Evolutionary conservation across 2,113 vertebrate genomes (phyloP), one percentile per base, ranked within the genome.

Genomic region (Asarcornis scutulata): DNA sequence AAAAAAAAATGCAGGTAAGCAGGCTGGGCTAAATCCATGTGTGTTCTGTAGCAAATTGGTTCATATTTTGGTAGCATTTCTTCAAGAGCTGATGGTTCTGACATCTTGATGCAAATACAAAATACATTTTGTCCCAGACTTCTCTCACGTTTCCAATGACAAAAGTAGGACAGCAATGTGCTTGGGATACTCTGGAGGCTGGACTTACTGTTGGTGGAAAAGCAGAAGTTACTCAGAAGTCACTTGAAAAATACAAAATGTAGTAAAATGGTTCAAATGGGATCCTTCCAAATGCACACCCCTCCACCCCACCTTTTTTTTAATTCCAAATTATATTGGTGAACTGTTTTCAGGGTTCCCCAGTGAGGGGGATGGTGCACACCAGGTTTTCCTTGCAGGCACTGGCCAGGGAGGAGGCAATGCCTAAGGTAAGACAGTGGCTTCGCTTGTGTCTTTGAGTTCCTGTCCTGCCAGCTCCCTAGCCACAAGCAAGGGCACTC

Each of bases 351-450:
- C 22, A 83, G n/a, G 64, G 13, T 22, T 13, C 25, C 11, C 13
- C 60, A 66, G 17, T 1, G 2, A 69, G 32, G 15, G 56, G 31
- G 21, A 13, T 23, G 22, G 12, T 42, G 17, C 10, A 29, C 1
- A 8, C 16, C 34, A 31, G 38, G 20, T 74, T 91, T 87, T 53
- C 34, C 55, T 60, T 44, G 42, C 58, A 68, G 22, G 52, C 52
- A 17, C 83, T 68, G 42, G 26, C 53, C 63, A 38, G 5, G 1
- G 42, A 20, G n/a, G 42, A 83, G n/a, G 12, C 13, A 3, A 10
- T 22, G 1, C 0, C 0, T 40, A 7, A 48, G 36, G 79, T 2
- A 72, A 60, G 58, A 68, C 4, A 2, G 9, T 1, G 1, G 42
- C 83, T 71, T n/a, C 7, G 10, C 15, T 7, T 12, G 29, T 32